These are phyloP conservation scores for Variabilichromis moorii DNA, from an alignment of 2,113 vertebrate species.

Conservation along the genomic window DNA sequence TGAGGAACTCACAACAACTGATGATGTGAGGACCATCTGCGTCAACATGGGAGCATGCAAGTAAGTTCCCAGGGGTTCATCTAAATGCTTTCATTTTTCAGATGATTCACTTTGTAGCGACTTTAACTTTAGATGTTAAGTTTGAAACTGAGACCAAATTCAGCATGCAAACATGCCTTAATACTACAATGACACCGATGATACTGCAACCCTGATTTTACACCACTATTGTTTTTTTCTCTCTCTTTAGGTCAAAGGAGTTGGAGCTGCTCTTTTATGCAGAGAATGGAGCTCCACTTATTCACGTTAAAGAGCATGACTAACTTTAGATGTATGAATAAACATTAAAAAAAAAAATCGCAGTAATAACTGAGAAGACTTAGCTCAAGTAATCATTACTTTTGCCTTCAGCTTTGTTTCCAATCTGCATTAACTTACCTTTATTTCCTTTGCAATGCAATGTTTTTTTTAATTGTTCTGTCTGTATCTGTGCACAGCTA, in stretches of 20 bases:
- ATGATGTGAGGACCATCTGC: conserved; percentile 54
- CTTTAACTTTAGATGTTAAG: not conserved
- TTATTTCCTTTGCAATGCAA: not conserved
- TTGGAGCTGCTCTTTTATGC: not conserved
- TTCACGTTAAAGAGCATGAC: not conserved
- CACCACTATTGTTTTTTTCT: not conserved
- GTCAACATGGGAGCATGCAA: conserved; percentile 38
- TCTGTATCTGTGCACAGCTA: not conserved
- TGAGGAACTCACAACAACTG: conserved; percentile 48
- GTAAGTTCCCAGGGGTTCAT: conserved; percentile 18
- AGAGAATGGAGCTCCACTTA: not conserved
- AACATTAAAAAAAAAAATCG: not conserved
- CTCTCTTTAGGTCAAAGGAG: conserved; percentile 26
- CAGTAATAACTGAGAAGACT: not conserved
- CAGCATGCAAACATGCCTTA: not conserved
- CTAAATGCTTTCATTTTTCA: not conserved
- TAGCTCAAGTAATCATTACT: not conserved
- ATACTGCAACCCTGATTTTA: not conserved
- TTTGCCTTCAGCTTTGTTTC: not conserved
- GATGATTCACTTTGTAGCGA: not conserved
- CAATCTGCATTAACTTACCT: not conserved
- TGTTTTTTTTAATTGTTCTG: not conserved
- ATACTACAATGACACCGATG: not conserved
- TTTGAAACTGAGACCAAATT: not conserved
- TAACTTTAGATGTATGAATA: not conserved